Evolutionary conservation across 2,113 vertebrate genomes (phyloP).

Genomic region (Grallaria varia): DNA sequence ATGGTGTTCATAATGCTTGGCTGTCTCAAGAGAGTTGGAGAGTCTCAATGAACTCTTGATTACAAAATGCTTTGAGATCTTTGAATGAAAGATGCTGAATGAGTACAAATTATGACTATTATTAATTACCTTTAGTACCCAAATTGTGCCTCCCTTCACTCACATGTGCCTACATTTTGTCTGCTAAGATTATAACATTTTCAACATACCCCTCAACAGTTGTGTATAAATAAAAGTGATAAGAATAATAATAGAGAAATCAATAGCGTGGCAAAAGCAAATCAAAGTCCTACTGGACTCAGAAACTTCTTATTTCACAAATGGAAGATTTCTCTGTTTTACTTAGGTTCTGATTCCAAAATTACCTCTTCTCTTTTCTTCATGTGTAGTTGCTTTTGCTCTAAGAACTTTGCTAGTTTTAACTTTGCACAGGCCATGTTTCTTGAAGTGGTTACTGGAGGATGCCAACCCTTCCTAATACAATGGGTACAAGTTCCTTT

Average conservation of each 20-base stretch:
- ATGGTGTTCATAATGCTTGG: conserved; percentile 16
- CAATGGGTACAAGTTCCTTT: neutral
- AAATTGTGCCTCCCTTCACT: neutral
- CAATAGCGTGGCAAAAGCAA: conserved; percentile 12
- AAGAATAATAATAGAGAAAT: conserved; percentile 2
- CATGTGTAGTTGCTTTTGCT: neutral
- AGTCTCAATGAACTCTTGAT: conserved; percentile 48
- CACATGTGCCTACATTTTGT: neutral
- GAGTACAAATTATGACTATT: conserved; percentile 51
- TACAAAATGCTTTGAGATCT: conserved; percentile 56
- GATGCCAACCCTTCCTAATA: neutral
- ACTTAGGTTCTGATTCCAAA: neutral
- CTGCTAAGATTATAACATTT: neutral
- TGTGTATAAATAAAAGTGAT: neutral
- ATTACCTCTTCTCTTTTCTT: neutral
- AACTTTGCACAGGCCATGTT: neutral
- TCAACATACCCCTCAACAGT: neutral
- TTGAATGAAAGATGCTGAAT: conserved; percentile 62
- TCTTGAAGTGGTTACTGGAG: neutral
- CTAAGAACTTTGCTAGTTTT: neutral
- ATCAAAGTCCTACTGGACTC: neutral
- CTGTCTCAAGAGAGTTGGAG: conserved; percentile 44
- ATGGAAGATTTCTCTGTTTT: neutral
- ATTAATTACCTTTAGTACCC: conserved; percentile 57
- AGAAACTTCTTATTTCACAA: neutral